These are phyloP conservation scores for Quadriops clusia DNA, from an alignment of 2,888 invertebrate species.

Conservation along the genomic window DNA sequence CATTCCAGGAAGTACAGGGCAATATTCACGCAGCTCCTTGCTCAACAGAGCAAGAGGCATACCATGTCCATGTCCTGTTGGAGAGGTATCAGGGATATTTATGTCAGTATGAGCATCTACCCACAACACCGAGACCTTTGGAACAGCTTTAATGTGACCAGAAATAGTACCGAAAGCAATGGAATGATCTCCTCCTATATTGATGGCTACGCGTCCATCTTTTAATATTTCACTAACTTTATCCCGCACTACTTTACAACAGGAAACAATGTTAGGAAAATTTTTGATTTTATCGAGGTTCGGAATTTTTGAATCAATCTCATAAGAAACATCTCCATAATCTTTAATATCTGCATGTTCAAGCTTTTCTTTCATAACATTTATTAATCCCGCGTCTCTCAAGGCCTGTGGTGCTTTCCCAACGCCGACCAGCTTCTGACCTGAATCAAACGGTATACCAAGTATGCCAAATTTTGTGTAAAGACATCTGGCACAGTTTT, in stretches of 20 bases:
- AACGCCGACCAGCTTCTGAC: slow-evolving; percentile 62
- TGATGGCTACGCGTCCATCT: slow-evolving; percentile 55
- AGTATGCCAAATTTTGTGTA: slow-evolving; percentile 63
- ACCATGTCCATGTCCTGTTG: slow-evolving; percentile 67
- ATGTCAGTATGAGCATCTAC: slow-evolving; percentile 89
- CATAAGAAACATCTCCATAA: slow-evolving; percentile 53
- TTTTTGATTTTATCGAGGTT: too few species aligned
- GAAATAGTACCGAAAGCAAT: slow-evolving; percentile 71
- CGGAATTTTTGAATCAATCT: too few species aligned
- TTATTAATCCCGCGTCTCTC: slow-evolving; percentile 51
- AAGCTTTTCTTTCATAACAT: too few species aligned
- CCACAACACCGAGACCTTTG: slow-evolving; percentile 72
- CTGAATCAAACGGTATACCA: slow-evolving; percentile 72
- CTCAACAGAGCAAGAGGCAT: slow-evolving; percentile 70
- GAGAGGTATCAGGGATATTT: slow-evolving; percentile 75
- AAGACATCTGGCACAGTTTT: too few species aligned
- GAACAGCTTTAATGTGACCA: slow-evolving; percentile 56
- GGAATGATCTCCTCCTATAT: slow-evolving; percentile 86
- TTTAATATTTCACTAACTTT: slow-evolving; percentile 51
- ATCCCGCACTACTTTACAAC: too few species aligned
- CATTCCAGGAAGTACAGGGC: slow-evolving; percentile 65
- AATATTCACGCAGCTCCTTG: slow-evolving; percentile 60
- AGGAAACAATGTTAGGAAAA: too few species aligned
- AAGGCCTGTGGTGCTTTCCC: slow-evolving; percentile 57
- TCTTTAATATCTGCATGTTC: slow-evolving; percentile 41